Base-by-base conservation (phyloP, 2,888 invertebrate genomes). In the Perithous albicinctus region DNA sequence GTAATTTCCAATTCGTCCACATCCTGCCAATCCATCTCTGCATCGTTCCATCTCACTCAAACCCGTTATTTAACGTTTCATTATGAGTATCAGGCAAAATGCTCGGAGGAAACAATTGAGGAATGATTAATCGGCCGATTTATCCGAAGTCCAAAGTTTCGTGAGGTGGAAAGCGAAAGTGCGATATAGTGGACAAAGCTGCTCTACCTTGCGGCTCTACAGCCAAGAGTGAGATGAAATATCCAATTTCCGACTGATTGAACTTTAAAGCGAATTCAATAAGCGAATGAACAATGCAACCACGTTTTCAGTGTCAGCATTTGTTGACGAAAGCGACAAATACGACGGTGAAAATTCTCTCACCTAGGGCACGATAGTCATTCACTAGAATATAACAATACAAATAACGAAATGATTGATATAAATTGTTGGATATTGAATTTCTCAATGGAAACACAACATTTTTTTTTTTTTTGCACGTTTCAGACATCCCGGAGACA, bases 401-500 rank as follows among this genome's bases (percentile, higher is more conserved):
- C 5, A 56, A 23, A 56, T 56, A 32, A 35, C 18, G 15, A 20
- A 18, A 66, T n/a, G 43, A 46, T 66, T 29, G 8, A 48, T 2
- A 66, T 18, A 29, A 66, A 48, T 46, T 15, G 66, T 41, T 46
- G 6, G 1, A 54, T 51, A 76, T 8, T 56, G 59, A 7, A 26
- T 32, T 35, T 20, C 23, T 29, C 54, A 32, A 51, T 43, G 29
- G n/a, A 7, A 18, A 29, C 15, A 35, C 10, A 32, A 15, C 23
- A 43, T 78, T 75, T 75, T 81, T 26, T 84, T 84, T 89, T n/a
- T n/a, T n/a, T n/a, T n/a, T n/a, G n/a, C 72, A 86, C 89, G 86
- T 94, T 94, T 15, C 94, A 97, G 97, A 87, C 97, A 97, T 91
- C 97, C 98, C 20, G 97, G 98, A 87, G 98, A 99, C 94, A 99